Base-by-base conservation (phyloP, 2,888 invertebrate species). In the Ornithoptera priamus region DNA sequence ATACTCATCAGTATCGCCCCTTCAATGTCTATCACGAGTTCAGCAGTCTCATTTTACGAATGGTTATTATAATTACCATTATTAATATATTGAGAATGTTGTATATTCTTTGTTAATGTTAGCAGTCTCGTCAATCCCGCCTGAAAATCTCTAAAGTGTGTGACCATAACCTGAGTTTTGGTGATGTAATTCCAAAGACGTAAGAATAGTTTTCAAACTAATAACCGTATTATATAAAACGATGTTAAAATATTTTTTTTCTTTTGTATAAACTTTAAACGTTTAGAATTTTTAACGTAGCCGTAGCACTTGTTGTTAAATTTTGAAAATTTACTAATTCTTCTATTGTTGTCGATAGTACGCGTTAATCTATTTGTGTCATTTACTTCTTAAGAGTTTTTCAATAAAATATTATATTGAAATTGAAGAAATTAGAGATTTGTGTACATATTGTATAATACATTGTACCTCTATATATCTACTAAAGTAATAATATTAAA, bases 131-230 rank as follows among this genome's bases (percentile, higher is more conserved):
- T 81, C 78, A 83, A 89, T 89, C 92, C 92, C 92, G 92, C 92
- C 92, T 91, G 84, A 86, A 88, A 83, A 70, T 78, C 75, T 77
- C 75, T 86, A 79, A 80, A 77, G 77, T 81, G 83, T 88, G 90
- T 92, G 92, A 90, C 92, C 92, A 92, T 92, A 92, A 90, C 89
- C 85, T 80, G 86, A 86, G 87, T 92, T 91, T 90, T 90, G 92
- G 92, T 92, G 92, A 92, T 91, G 89, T 89, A 85, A 90, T 91
- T 92, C 92, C 92, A 92, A 92, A 92, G 92, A 92, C 82, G 89
- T 92, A 91, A 88, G 84, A 85, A 87, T 92, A 92, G 87, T 90
- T 85, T 88, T 76, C 88, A 85, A 86, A 83, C 83, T 84, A 60
- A 64, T 85, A 83, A 85, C 83, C 81, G 80, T 86, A 85, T 84